Evolutionary conservation across 1,140 invertebrate species (phyloP), one percentile per base, ranked within the genome.

Genomic region (Steinernema feltiae): DNA sequence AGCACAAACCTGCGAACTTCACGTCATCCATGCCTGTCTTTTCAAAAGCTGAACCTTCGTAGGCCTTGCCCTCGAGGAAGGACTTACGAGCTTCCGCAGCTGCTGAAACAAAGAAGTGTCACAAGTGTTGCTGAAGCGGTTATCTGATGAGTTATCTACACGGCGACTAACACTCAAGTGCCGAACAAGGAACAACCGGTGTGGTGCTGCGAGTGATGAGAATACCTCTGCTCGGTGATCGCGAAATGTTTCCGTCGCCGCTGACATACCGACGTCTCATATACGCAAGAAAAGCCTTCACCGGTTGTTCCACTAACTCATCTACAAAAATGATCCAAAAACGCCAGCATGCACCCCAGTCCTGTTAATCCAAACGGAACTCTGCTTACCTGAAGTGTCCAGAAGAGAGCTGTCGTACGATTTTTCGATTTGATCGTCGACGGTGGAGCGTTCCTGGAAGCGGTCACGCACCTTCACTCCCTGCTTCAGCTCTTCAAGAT

Each of bases 401-500:
- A 80, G 75, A 27, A 74, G 72, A 31, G 46, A 71, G 27, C 70
- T 70, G 41, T 79, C 75, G 75, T 74, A 80, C 17, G 69, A 73
- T 18, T 72, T 81, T 31, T 79, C 78, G 7, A 79, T 77, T 1
- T 48, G 63, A n/a, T 72, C 31, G 0, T 76, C 79, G 12, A 41
- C 75, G 24, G 48, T 70, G 1, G 70, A 31, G 18, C 73, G 31
- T 70, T 80, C 79, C 53, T 80, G 71, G 79, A 80, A 80, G 18
- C 79, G 35, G 18, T 80, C 79, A 31, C 80, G 79, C 31, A 80
- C 79, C 0, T 71, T 71, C 0, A 80, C 53, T 70, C 71, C 74
- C 32, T 77, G 73, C 79, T 80, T 80, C 69, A 85, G 77, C n/a
- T 79, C 85, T 75, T 85, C 84, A 18, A 85, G 71, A 53, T 85